Conservation (phyloP, 2,797 vertebrate genomes). For the Oryzias sinensis region DNA sequence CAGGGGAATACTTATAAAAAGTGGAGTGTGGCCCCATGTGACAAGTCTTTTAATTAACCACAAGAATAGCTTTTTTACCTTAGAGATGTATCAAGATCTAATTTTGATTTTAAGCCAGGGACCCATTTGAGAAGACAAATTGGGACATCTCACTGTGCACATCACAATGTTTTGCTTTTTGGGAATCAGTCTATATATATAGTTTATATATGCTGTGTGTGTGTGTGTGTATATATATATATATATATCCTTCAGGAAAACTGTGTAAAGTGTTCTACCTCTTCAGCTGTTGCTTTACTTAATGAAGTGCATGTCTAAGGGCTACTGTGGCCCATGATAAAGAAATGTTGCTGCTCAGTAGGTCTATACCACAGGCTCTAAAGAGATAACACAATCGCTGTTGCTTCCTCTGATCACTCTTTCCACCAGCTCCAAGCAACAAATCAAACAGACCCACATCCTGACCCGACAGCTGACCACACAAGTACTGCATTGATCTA, state of each 20-base stretch:
- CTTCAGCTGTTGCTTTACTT: slow-evolving; percentile 33
- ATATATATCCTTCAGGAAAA: slow-evolving; percentile 15
- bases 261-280: slow-evolving; percentile 32
- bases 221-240: background rate
- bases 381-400: slow-evolving; percentile 35
- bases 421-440: slow-evolving; percentile 10
- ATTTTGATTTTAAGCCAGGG: too few species aligned
- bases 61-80: too few species aligned
- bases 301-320: slow-evolving; percentile 27
- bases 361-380: slow-evolving; percentile 42
- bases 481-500: background rate
- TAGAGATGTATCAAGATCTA: too few species aligned
- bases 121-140: too few species aligned
- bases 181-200: too few species aligned
- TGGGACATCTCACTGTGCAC: too few species aligned
- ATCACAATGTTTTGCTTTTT: background rate
- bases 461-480: slow-evolving; percentile 18
- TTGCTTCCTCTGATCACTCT: slow-evolving; percentile 21
- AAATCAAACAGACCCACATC: slow-evolving; percentile 16
- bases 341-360: slow-evolving; percentile 40
- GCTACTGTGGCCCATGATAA: slow-evolving; percentile 39
- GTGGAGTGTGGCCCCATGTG: too few species aligned
- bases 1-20: too few species aligned
- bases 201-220: too few species aligned
- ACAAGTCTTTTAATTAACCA: too few species aligned